These are phyloP conservation scores for Atrichornis clamosus DNA, from an alignment of 2,113 vertebrate genomes.

Conservation along the genomic window DNA sequence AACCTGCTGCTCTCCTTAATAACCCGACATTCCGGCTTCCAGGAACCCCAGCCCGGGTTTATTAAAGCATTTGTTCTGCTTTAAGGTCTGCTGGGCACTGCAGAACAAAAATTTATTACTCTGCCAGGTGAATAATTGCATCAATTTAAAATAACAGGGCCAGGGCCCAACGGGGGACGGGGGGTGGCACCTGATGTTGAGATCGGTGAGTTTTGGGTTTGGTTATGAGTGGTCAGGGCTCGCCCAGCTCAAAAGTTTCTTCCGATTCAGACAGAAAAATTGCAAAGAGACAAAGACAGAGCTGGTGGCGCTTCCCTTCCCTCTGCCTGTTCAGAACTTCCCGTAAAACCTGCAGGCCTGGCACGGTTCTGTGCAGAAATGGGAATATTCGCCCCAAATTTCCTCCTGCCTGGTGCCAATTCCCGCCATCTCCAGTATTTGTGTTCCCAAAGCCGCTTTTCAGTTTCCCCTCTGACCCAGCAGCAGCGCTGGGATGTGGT, in stretches of 20 bases:
- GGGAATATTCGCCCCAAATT: not conserved
- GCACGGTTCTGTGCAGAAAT: not conserved
- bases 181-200: not conserved
- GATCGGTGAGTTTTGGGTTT: not conserved
- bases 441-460: not conserved
- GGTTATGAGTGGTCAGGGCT: slow-evolving; percentile 5
- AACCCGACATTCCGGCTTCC: not conserved
- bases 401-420: not conserved
- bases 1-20: not conserved
- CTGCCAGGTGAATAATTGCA: slow-evolving; percentile 45
- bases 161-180: not conserved
- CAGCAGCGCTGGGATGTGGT: not conserved
- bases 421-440: not conserved
- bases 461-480: not conserved
- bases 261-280: not conserved
- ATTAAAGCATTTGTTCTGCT: slow-evolving; percentile 61
- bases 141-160: slow-evolving; percentile 44
- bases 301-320: not conserved
- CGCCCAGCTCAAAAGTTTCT: not conserved
- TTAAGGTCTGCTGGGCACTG: slow-evolving; percentile 26
- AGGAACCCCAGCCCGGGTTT: slow-evolving; percentile 17
- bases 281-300: not conserved
- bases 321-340: not conserved
- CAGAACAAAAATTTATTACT: slow-evolving; percentile 29
- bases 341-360: not conserved